Base-by-base conservation (phyloP, 2,888 invertebrate species). In the Toxonevra muliebris region DNA sequence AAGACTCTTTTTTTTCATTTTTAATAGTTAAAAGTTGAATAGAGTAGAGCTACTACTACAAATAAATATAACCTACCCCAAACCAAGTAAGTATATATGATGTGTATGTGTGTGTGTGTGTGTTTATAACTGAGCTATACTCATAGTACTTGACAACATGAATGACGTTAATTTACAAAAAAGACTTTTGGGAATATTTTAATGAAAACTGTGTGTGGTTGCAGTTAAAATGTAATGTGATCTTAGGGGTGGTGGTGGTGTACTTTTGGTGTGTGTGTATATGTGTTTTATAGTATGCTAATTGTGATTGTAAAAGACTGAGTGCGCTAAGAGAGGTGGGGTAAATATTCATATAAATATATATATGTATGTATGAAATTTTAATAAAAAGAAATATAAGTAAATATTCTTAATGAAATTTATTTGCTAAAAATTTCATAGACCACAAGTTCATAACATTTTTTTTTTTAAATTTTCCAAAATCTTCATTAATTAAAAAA, bases 11-110 rank as follows among this genome's bases (percentile, higher is more conserved):
- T 30, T 30, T 30, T 30, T 30, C 30, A 30, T 30, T 53, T 62
- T 66, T 45, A 59, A 60, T 60, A 66, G 61, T 66, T 61, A 4
- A 66, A 66, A 61, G 20, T 45, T 30, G 7, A 30, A 30, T 30
- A 30, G 30, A 30, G 30, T 30, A 30, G 30, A 30, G 30, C 7
- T 30, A 7, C 30, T 3, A 48, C 13, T 48, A 48, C 4, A 12
- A 4, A 12, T n/a, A 11, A 53, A n/a, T 19, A 48, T 66, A 61
- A 59, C 59, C 68, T 63, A 68, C 59, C 68, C 59, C 55, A 68
- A 68, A 40, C 15, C 43, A 55, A 17, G 19, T 53, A 19, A 15
- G 19, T 15, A 17, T 53, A 53, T 53, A 8, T n/a, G 12, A 48
- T 43, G 12, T 43, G 45, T 43, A 43, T 19, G 40, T 41, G 1